phyloP scores from a whole-genome alignment of 2,888 invertebrate genomes.

The Nomada fucata region DNA sequence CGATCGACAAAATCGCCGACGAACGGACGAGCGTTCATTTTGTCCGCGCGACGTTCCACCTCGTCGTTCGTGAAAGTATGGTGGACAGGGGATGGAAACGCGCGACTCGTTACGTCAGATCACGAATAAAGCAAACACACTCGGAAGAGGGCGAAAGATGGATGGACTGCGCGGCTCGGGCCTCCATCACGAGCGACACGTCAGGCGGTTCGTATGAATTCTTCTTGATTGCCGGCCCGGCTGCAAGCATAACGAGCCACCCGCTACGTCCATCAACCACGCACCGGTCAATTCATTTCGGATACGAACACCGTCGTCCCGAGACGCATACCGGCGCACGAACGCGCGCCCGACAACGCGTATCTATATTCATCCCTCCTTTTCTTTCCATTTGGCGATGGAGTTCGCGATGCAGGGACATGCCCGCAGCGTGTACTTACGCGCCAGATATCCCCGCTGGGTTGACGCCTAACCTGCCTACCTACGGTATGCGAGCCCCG shows the following conservation, averaged over 20 bases:
- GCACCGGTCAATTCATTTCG: constrained; percentile 79
- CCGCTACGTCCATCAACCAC: constrained; percentile 83
- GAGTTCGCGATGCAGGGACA: constrained; percentile 54
- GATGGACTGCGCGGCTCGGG: constrained; percentile 78
- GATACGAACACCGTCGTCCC: constrained; percentile 52
- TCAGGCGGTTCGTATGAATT: constrained; percentile 81
- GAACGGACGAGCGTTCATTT: background rate
- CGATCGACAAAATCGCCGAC: constrained; percentile 1
- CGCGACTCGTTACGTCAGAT: constrained; percentile 65
- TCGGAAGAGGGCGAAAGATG: constrained; percentile 77
- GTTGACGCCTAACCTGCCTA: constrained; percentile 72
- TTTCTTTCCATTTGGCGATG: background rate
- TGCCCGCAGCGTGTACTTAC: constrained; percentile 70
- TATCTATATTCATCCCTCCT: background rate
- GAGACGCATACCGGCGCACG: background rate
- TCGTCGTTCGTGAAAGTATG: background rate
- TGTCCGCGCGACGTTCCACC: background rate
- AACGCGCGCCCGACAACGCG: background rate
- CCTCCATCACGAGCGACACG: constrained; percentile 83
- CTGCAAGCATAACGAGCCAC: constrained; percentile 81
- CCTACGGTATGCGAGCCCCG: constrained; percentile 62
- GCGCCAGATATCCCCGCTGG: constrained; percentile 72
- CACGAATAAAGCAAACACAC: constrained; percentile 74
- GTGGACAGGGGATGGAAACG: background rate
- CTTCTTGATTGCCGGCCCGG: constrained; percentile 79